Conservation (phyloP, 1,140 invertebrate genomes). For the Leguminivora glycinivorella region DNA sequence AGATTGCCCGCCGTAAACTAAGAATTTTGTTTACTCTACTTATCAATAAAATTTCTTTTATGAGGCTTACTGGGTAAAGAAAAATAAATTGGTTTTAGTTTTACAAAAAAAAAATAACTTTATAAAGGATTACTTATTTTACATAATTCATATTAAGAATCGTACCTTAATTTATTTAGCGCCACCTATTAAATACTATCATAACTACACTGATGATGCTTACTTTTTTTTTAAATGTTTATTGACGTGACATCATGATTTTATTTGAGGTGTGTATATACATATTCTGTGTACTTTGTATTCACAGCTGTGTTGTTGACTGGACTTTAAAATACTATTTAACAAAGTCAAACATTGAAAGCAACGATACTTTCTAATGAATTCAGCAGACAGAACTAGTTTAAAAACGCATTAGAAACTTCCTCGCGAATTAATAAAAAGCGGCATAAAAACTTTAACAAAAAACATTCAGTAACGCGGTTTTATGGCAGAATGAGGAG, state of each 20-base stretch:
- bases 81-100: neutral
- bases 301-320: no score
- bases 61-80: neutral
- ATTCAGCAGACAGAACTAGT: neutral
- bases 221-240: no score
- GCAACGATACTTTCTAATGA: neutral
- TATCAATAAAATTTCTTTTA: neutral
- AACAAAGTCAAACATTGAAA: neutral
- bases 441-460: neutral
- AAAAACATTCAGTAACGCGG: neutral
- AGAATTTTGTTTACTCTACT: neutral
- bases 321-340: no score
- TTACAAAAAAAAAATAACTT: no score
- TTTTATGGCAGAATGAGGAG: slow-evolving; percentile 11
- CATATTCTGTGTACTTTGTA: no score
- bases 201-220: no score
- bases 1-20: neutral
- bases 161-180: no score
- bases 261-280: no score
- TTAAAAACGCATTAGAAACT: slow-evolving; percentile 4
- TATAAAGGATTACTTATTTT: no score
- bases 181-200: no score
- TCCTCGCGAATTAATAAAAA: neutral
- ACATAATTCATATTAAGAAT: no score
- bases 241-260: no score